A percentile compares a stretch with the other conserved stretches of the same genome.
These are phyloP conservation scores for Cataglyphis altisquamis DNA, from an alignment of 2,888 invertebrate species.

Conservation along the genomic window DNA sequence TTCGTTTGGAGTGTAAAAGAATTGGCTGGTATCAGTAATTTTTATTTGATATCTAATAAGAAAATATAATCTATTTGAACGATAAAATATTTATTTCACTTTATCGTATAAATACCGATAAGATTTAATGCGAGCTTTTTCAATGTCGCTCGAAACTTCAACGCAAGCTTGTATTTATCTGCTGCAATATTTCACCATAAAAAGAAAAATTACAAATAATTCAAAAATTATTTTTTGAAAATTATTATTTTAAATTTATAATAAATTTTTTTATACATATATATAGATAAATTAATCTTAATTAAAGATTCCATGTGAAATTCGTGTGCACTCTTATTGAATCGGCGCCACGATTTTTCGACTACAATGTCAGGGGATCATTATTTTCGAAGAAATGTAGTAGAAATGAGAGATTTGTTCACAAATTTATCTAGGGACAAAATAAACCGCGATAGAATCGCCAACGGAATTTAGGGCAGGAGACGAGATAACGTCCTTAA, in stretches of 20 bases:
- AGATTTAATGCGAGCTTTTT: neutral
- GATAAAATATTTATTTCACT: neutral
- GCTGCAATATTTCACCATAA: neutral
- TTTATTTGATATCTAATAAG: neutral
- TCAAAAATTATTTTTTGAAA: neutral
- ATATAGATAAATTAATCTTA: neutral
- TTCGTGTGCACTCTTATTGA: neutral
- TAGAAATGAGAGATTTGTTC: neutral
- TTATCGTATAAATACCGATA: neutral
- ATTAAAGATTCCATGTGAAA: neutral
- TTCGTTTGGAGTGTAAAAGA: neutral
- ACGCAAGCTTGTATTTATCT: neutral
- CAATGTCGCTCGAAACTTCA: neutral
- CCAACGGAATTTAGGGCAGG: constrained; percentile 30
- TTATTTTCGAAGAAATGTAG: constrained; percentile 2
- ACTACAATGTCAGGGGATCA: neutral
- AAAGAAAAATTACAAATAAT: neutral
- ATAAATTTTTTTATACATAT: neutral
- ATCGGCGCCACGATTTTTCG: neutral
- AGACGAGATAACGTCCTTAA: constrained; percentile 60
- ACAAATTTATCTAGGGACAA: neutral
- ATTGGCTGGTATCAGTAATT: neutral
- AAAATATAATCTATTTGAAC: neutral
- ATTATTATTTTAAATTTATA: neutral
- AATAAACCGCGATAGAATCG: constrained; percentile 23